phyloP scores from a whole-genome alignment of 2,888 invertebrate species.

The Camptogramma bilineatum region DNA sequence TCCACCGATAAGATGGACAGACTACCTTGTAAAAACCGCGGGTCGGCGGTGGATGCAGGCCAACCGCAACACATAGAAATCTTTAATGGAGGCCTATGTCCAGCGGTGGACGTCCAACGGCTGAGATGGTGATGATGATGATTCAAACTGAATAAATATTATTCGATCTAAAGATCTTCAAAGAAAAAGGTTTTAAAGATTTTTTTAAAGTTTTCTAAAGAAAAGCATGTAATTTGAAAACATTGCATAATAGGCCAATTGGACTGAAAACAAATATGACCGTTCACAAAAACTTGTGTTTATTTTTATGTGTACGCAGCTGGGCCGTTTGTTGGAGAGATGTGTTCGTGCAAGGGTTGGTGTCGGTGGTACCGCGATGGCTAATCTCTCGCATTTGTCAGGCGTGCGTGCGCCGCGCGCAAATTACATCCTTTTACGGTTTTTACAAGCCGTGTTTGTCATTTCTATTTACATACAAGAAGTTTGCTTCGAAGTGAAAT shows the following conservation, averaged over 20 bases:
- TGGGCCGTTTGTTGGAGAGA: conserved; percentile 13
- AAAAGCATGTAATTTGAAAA: background rate
- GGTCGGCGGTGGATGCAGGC: too few species aligned
- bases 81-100: too few species aligned
- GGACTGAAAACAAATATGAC: background rate
- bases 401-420: conserved; percentile 1
- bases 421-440: conserved; percentile 8
- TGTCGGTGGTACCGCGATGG: conserved; percentile 1
- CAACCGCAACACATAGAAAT: too few species aligned
- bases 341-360: conserved; percentile 9
- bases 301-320: conserved; percentile 12
- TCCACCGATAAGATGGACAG: too few species aligned
- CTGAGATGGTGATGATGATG: too few species aligned
- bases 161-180: too few species aligned
- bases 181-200: too few species aligned
- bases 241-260: background rate
- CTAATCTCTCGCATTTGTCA: conserved; percentile 28
- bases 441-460: background rate
- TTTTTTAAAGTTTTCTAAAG: too few species aligned
- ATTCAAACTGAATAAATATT: too few species aligned
- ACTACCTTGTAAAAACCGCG: too few species aligned
- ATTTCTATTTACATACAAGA: background rate
- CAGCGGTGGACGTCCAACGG: too few species aligned
- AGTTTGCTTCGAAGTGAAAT: background rate
- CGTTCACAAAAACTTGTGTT: conserved; percentile 5